These are phyloP conservation scores for Mycalesis mineus DNA, from an alignment of 2,888 invertebrate species.

Conservation along the genomic window DNA sequence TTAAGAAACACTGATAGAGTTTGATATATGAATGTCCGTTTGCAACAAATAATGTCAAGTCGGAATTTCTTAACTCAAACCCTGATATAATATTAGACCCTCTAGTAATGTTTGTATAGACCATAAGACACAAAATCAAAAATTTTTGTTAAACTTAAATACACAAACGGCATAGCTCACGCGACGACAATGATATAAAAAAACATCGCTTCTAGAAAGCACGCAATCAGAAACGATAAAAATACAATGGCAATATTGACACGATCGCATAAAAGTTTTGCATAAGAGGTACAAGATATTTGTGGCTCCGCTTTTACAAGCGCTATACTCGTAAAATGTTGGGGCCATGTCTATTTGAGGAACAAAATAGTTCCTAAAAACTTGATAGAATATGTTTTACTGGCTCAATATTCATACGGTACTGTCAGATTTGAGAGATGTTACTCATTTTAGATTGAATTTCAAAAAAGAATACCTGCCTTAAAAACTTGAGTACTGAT, in stretches of 20 bases:
- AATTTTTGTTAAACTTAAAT: conserved; percentile 22
- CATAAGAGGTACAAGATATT: conserved; percentile 27
- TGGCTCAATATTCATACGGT: neutral
- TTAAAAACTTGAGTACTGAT: too few species aligned
- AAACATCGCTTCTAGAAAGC: conserved; percentile 41
- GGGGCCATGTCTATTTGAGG: neutral
- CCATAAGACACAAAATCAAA: conserved; percentile 10
- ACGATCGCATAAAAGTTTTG: conserved; percentile 30
- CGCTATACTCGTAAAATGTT: conserved; percentile 3
- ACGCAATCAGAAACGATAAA: conserved; percentile 50
- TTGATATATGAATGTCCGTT: too few species aligned
- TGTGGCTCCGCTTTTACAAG: conserved; percentile 15
- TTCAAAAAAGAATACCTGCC: too few species aligned
- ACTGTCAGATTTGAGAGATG: too few species aligned
- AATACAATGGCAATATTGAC: conserved; percentile 36
- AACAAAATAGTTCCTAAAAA: neutral
- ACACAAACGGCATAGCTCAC: conserved; percentile 54
- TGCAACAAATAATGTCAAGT: too few species aligned
- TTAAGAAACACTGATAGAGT: too few species aligned
- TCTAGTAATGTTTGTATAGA: neutral
- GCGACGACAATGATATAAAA: conserved; percentile 44
- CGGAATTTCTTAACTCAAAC: too few species aligned
- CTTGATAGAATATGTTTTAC: neutral
- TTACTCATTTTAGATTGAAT: too few species aligned
- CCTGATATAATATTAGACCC: neutral